Base-by-base conservation (phyloP, 2,888 invertebrate species). In the Andricus curvator region DNA sequence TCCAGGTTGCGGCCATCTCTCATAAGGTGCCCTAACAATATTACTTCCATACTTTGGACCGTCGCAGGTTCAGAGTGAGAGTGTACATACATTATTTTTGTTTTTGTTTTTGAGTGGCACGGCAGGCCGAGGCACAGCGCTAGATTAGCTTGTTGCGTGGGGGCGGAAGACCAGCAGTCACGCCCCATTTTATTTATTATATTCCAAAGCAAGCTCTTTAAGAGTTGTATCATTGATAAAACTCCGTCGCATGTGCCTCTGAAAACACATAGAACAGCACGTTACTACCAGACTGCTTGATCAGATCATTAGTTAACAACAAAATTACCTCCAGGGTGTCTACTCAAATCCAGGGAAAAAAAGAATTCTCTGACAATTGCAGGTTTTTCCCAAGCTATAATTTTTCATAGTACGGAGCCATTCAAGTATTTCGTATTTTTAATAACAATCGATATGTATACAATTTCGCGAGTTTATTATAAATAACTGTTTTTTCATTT, bases 161-260 rank as follows among this genome's bases (percentile, higher is more conserved):
- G 91, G 91, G 88, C 89, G 88, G 88, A 87, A 37, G 89, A 92
- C 89, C 88, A 88, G 89, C 89, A 90, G 91, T 91, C 91, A 91
- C 89, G 89, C 89, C 90, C 90, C 91, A 84, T 89, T 88, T 37
- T 37, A 37, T 37, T 90, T 89, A 88, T 88, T 89, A 88, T 90
- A 89, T 89, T 91, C 92, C 91, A 90, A 90, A 91, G 89, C 90
- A 91, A 91, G 89, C 89, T 91, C 88, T 89, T 88, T 89, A 91
- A 91, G 91, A 92, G 91, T 91, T 92, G 88, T 91, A 91, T 91
- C 90, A 91, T 88, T 88, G 88, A 91, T 91, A 92, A 92, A 90
- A 91, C 91, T 92, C 92, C 91, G 89, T 89, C 92, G 92, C 92
- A 89, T 92, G 92, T 92, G 92, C 92, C 92, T 92, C 92, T 92